Evolutionary conservation across 2,113 vertebrate species (phyloP).

Genomic region (Hemicordylus capensis): DNA sequence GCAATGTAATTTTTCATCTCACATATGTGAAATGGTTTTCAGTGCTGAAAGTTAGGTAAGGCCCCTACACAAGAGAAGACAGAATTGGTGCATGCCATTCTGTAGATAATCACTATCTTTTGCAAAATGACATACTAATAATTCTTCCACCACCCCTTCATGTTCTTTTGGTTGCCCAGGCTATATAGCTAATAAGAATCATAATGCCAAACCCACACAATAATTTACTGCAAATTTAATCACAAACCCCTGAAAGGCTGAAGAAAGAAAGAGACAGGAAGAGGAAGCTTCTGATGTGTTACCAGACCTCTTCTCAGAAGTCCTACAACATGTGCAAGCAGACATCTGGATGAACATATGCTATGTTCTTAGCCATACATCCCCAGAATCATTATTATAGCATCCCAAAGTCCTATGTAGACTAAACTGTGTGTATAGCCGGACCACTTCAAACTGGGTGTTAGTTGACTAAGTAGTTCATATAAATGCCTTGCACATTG

Average conservation of each 20-base stretch:
- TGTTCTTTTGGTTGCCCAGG: not conserved
- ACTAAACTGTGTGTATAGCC: not conserved
- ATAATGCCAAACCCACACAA: not conserved
- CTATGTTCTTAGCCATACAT: not conserved
- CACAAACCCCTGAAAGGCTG: not conserved
- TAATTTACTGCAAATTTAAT: fast-evolving
- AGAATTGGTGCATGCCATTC: not conserved
- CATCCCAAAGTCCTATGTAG: not conserved
- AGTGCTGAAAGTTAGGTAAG: not conserved
- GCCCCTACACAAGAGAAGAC: not conserved
- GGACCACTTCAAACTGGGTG: no score
- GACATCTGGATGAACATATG: not conserved
- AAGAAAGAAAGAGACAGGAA: not conserved
- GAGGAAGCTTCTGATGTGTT: not conserved
- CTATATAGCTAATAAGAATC: not conserved
- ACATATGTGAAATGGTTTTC: not conserved
- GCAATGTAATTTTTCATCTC: not conserved
- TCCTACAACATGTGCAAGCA: not conserved
- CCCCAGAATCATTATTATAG: not conserved
- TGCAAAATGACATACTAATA: not conserved
- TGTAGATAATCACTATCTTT: not conserved
- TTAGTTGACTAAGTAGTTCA: no score
- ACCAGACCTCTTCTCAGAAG: not conserved
- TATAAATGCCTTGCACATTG: no score
- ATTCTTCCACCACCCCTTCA: not conserved